Conservation (phyloP, 2,113 vertebrate species). For the Forbesichthys papilliferus region DNA sequence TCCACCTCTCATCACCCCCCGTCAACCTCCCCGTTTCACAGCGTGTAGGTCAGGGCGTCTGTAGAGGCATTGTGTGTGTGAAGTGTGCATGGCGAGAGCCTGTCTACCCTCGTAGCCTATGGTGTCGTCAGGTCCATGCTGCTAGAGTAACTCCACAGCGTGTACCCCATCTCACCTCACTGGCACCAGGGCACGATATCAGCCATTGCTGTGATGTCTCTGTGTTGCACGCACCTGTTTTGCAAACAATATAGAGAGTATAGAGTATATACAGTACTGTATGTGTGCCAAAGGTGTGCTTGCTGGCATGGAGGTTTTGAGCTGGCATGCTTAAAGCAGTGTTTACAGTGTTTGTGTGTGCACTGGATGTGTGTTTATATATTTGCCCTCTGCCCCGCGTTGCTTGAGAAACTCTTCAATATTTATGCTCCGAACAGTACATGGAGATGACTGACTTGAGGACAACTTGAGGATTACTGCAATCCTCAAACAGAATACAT, state of each 20-base stretch:
- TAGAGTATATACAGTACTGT: no score
- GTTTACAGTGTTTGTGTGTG: constrained; percentile 16
- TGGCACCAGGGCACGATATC: constrained; percentile 62
- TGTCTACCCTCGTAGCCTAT: constrained; percentile 60
- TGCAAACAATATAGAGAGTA: no score
- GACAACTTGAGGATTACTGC: constrained; percentile 57
- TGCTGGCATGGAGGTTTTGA: no score
- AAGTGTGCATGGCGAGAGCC: constrained; percentile 43
- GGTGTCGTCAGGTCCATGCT: constrained; percentile 63
- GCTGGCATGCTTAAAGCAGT: not conserved
- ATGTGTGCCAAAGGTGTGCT: no score
- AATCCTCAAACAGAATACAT: constrained; percentile 63
- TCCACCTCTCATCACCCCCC: not conserved
- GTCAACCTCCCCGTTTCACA: constrained; percentile 55
- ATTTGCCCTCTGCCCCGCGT: constrained; percentile 4
- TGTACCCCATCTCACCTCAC: constrained; percentile 73
- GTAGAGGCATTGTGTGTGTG: not conserved
- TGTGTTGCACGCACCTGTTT: no score
- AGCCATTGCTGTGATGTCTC: constrained; percentile 48
- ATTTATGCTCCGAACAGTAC: constrained; percentile 46
- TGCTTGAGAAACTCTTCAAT: constrained; percentile 35
- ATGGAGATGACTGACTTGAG: constrained; percentile 28
- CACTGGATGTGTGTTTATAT: not conserved
- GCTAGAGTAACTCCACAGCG: constrained; percentile 58
- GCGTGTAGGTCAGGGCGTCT: constrained; percentile 61